Evolutionary conservation across 2,113 vertebrate species (phyloP).

Genomic region (Apaloderma vittatum): DNA sequence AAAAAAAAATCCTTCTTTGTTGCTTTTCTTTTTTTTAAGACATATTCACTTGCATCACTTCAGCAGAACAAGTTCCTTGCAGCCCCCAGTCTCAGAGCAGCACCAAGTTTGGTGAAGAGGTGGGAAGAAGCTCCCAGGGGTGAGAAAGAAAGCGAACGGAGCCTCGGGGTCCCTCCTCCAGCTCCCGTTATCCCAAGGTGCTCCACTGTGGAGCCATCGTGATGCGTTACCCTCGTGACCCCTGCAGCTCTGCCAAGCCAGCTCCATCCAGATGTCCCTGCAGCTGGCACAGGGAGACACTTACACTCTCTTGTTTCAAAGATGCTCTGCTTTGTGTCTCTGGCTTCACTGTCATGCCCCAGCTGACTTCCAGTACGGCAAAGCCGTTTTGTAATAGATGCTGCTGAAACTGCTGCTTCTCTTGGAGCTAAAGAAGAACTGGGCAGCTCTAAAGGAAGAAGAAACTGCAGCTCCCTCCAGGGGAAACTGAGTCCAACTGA

Average conservation of each 20-base stretch:
- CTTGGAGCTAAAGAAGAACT: background rate
- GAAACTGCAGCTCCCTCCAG: background rate
- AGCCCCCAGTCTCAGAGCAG: background rate
- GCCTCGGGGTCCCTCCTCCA: background rate
- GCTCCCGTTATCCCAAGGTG: background rate
- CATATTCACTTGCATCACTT: background rate
- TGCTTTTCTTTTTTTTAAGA: background rate
- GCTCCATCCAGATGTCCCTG: slow-evolving; percentile 4
- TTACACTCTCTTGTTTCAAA: background rate
- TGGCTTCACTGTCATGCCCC: background rate
- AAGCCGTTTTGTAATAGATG: background rate
- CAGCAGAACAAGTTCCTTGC: background rate
- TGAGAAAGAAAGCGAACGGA: background rate
- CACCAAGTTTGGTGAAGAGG: background rate
- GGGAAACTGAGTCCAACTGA: background rate
- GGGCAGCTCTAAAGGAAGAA: background rate
- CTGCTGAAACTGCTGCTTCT: background rate
- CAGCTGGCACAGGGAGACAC: background rate
- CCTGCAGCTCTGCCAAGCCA: background rate
- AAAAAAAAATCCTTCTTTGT: background rate
- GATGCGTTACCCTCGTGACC: background rate
- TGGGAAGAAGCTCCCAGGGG: background rate
- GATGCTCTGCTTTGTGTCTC: slow-evolving; percentile 10
- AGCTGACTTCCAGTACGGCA: background rate
- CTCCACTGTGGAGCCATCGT: background rate